Evolutionary conservation across 2,888 invertebrate species (phyloP).

Genomic region (Rhimphoctona megacephalus): DNA sequence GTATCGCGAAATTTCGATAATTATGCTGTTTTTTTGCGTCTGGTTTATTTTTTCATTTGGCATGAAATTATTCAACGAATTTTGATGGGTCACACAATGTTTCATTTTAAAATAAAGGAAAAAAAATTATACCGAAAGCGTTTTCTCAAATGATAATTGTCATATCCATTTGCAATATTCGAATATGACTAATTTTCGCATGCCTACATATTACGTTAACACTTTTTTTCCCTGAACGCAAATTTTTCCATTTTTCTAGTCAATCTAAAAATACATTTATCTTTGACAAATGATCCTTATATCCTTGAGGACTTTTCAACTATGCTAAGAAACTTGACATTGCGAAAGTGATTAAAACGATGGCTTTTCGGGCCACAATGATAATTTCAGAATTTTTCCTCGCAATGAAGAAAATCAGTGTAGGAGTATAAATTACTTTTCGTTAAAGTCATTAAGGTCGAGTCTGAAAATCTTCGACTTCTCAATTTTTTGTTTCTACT

Average conservation of each 20-base stretch:
- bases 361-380: constrained; percentile 6
- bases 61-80: constrained; percentile 29
- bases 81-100: constrained; percentile 37
- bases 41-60: neutral
- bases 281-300: neutral
- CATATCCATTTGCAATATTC: neutral
- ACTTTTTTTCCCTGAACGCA: constrained; percentile 1
- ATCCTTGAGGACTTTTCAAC: neutral
- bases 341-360: neutral
- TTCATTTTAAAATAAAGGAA: constrained; percentile 19
- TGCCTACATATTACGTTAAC: constrained; percentile 17
- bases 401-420: constrained; percentile 27
- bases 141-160: neutral
- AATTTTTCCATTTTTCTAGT: constrained; percentile 8
- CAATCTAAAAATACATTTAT: constrained; percentile 8
- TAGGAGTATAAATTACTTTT: constrained; percentile 60
- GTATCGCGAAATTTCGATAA: constrained; percentile 35
- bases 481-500: neutral
- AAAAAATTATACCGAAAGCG: neutral
- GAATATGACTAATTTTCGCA: constrained; percentile 16
- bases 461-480: neutral
- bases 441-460: constrained; percentile 2
- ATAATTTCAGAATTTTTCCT: neutral
- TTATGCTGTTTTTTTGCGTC: neutral
- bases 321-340: neutral